Conservation (phyloP, 2,888 invertebrate species). For the Caenorhabditis sp. region DNA sequence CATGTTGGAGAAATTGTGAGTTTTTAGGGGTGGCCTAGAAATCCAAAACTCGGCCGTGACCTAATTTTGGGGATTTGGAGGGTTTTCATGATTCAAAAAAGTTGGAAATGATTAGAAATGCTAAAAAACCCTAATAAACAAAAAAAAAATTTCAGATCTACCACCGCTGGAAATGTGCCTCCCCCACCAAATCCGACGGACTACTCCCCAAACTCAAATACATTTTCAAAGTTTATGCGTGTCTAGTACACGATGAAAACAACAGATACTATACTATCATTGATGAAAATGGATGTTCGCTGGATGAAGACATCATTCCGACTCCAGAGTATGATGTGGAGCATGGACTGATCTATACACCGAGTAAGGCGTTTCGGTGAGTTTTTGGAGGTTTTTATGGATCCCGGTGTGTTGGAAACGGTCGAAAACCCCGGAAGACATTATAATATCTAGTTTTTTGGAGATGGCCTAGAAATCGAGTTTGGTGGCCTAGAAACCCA, state of each 20-base stretch:
- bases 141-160: slow-evolving; percentile 52
- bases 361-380: slow-evolving; percentile 67
- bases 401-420: not conserved
- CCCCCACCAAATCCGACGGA: not conserved
- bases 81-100: too few species aligned
- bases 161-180: slow-evolving; percentile 67
- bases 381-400: slow-evolving; percentile 2
- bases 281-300: slow-evolving; percentile 70
- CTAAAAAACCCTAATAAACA: too few species aligned
- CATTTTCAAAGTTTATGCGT: slow-evolving; percentile 68
- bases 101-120: too few species aligned
- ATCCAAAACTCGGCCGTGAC: not conserved
- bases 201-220: too few species aligned
- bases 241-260: slow-evolving; percentile 66
- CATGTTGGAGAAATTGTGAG: slow-evolving; percentile 67
- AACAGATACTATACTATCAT: slow-evolving; percentile 67
- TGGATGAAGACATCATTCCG: slow-evolving; percentile 71
- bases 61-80: not conserved
- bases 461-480: not conserved
- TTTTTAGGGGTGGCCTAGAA: slow-evolving; percentile 4
- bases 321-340: slow-evolving; percentile 67
- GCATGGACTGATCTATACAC: slow-evolving; percentile 64
- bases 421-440: not conserved
- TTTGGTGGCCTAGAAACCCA: not conserved
- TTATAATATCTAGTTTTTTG: not conserved